Evolutionary conservation across 1,140 invertebrate species (phyloP).

Genomic region (Oncopodura yosiiana): DNA sequence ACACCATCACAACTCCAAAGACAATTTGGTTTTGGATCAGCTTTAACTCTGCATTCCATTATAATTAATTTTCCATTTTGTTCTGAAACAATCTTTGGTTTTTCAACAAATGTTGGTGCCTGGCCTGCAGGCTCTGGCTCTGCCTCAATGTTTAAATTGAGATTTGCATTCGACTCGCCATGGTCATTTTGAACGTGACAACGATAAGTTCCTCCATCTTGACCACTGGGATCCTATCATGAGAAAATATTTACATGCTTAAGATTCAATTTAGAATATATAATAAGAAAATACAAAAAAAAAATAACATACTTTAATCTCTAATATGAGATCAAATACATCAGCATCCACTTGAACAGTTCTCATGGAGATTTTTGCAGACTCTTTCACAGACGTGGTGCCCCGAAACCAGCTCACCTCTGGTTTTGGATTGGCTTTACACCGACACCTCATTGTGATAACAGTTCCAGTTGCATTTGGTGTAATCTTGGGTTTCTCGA

Average conservation of each 20-base stretch:
- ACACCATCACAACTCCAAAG: slow-evolving; percentile 82
- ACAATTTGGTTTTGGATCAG: slow-evolving; percentile 84
- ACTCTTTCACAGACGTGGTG: slow-evolving; percentile 69
- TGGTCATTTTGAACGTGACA: slow-evolving; percentile 94
- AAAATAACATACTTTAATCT: slow-evolving; percentile 60
- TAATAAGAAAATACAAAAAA: background rate
- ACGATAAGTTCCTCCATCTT: slow-evolving; percentile 93
- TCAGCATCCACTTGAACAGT: slow-evolving; percentile 65
- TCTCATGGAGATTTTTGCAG: slow-evolving; percentile 74
- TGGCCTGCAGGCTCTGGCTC: slow-evolving; percentile 83
- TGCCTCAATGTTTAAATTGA: slow-evolving; percentile 95
- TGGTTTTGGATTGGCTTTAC: slow-evolving; percentile 83
- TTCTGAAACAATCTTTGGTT: slow-evolving; percentile 88
- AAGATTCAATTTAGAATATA: background rate
- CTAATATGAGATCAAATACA: slow-evolving; percentile 75
- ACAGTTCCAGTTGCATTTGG: slow-evolving; percentile 90
- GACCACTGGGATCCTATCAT: slow-evolving; percentile 75
- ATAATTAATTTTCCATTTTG: slow-evolving; percentile 92
- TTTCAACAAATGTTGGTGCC: slow-evolving; percentile 95
- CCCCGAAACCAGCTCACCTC: slow-evolving; percentile 83
- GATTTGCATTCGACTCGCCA: slow-evolving; percentile 95
- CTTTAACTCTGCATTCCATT: slow-evolving; percentile 92
- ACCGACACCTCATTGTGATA: slow-evolving; percentile 91
- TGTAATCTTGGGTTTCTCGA: slow-evolving; percentile 94
- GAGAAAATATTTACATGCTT: background rate